Evolutionary conservation across 2,797 vertebrate species (phyloP).

Genomic region (Enteromius viviparus): DNA sequence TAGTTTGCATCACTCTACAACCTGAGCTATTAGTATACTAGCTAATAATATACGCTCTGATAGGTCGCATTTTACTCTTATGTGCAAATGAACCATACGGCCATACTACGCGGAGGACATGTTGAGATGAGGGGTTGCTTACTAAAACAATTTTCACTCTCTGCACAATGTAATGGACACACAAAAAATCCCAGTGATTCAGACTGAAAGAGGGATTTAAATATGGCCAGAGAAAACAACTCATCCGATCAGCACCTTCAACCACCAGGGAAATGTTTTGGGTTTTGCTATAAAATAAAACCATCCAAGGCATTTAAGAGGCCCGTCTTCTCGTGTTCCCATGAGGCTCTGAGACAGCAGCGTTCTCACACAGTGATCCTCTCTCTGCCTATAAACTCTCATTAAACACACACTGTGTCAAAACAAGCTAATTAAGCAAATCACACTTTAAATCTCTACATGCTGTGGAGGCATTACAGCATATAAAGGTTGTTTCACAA

Average conservation of each 20-base stretch:
- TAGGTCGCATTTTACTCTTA: too few relatives aligned
- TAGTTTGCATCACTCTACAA: too few relatives aligned
- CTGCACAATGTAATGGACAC: background rate
- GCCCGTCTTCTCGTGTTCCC: constrained; percentile 57
- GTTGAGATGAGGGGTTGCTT: background rate
- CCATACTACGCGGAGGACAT: too few relatives aligned
- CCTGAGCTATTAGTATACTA: too few relatives aligned
- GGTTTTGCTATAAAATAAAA: constrained; percentile 41
- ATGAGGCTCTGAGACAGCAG: constrained; percentile 49
- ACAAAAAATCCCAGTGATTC: background rate
- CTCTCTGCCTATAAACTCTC: constrained; percentile 56
- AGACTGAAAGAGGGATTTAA: constrained; percentile 40
- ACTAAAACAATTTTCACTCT: background rate
- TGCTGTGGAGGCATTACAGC: constrained; percentile 4
- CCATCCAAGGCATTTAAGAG: constrained; percentile 60
- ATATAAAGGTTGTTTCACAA: constrained; percentile 28
- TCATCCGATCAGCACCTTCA: constrained; percentile 32
- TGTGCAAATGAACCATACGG: too few relatives aligned
- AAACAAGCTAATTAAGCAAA: constrained; percentile 67
- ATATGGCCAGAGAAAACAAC: constrained; percentile 46
- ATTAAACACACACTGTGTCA: constrained; percentile 63
- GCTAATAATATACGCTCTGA: too few relatives aligned
- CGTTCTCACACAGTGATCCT: constrained; percentile 39
- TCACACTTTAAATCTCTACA: constrained; percentile 17
- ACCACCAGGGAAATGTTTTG: constrained; percentile 37